Base-by-base conservation (phyloP, 1,140 invertebrate species). In the Coptotermes formosanus region DNA sequence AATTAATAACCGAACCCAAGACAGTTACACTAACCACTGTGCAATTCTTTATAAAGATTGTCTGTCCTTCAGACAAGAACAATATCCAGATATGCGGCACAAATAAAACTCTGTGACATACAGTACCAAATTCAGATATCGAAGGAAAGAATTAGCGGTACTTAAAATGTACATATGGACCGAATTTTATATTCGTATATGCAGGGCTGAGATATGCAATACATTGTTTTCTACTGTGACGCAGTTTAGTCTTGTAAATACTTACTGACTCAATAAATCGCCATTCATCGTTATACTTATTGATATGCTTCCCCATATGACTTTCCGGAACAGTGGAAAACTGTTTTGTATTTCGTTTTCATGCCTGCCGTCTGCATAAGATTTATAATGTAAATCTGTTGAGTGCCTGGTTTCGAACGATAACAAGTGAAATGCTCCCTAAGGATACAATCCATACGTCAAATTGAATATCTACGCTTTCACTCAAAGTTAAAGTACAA, bases 371-470 rank as follows among this genome's bases (percentile, higher is more conserved):
- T 14, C 64, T 75, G 64, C 64, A 30, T n/a, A 30, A 30, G 64
- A 75, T 75, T 30, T 75, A 75, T 30, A 75, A 75, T 75, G 64
- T 25, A 75, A 75, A 75, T 75, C 25, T 75, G n/a, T 25, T 75
- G 64, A 75, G 64, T 75, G 25, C 64, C 64, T 75, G 64, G 25
- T 75, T 75, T 30, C n/a, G n/a, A 75, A 75, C 64, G 64, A 30
- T 75, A 75, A 75, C 64, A 75, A 30, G 64, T 75, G n/a, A 30
- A 75, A 75, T 75, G 9, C 64, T 75, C 64, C 64, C 64, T 75
- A 75, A 75, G 64, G 64, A 75, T 75, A 3, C 64, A 75, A 75
- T 75, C 64, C 64, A 30, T 75, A 30, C 25, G 59, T 64, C 59
- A 64, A 19, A 64, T 64, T 64, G 9, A 64, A 64, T 64, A 64